Conservation (phyloP, 2,113 vertebrate genomes). For the Physeter macrocephalus region DNA sequence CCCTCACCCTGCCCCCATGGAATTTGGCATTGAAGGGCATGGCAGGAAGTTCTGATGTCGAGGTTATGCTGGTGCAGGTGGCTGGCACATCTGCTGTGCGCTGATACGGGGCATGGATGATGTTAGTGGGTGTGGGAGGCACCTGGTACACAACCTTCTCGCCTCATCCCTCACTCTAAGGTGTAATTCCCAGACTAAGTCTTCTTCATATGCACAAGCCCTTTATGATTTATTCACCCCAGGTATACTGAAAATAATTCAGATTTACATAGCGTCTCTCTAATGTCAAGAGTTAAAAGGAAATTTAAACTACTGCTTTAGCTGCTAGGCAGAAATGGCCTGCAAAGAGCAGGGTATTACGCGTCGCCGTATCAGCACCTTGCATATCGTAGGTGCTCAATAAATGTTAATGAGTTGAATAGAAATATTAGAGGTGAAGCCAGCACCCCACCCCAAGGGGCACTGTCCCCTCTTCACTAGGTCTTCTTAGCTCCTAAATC, state of each 20-base stretch:
- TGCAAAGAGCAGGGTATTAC: neutral
- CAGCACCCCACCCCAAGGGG: neutral
- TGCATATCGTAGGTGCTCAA: neutral
- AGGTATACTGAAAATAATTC: neutral
- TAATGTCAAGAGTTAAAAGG: neutral
- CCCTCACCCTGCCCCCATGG: no score
- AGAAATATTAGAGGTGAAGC: neutral
- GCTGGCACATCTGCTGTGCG: accelerated
- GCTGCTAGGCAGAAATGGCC: neutral
- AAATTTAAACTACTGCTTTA: neutral
- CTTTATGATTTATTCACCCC: neutral
- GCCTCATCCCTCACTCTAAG: neutral
- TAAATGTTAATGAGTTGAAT: neutral
- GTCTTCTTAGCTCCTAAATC: neutral
- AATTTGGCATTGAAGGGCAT: neutral
- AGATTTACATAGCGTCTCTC: neutral
- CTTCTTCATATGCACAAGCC: neutral
- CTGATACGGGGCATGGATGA: accelerated
- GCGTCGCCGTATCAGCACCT: neutral
- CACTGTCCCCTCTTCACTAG: neutral
- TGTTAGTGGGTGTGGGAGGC: neutral
- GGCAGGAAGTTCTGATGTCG: neutral
- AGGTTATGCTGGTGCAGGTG: neutral
- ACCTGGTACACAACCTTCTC: neutral
- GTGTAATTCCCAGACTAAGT: neutral